Evolutionary conservation across 2,113 vertebrate species (phyloP).

Genomic region (Rhinolophus sinicus): DNA sequence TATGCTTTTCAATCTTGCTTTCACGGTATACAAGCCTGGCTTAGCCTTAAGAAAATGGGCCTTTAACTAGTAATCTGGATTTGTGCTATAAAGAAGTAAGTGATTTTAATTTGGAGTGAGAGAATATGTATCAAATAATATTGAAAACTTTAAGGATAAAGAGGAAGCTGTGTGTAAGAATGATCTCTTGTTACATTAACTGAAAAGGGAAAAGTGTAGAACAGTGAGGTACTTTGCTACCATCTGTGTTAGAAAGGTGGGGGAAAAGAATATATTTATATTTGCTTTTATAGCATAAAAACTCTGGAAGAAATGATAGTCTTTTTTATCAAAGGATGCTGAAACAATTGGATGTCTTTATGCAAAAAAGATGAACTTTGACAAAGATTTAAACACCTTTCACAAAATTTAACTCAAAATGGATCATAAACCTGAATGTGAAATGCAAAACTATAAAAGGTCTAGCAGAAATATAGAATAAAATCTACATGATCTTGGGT

Average conservation of each 20-base stretch:
- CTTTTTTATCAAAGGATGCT: background rate
- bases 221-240: background rate
- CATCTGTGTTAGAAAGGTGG: background rate
- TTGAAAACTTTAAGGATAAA: background rate
- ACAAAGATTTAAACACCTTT: background rate
- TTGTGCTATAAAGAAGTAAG: background rate
- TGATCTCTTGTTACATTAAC: background rate
- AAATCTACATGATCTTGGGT: background rate
- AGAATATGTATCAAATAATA: background rate
- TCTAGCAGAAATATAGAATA: background rate
- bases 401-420: background rate
- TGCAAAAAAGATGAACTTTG: conserved; percentile 24
- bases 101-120: conserved; percentile 23
- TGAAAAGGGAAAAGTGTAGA: background rate
- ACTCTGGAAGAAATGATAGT: background rate
- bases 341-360: background rate
- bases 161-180: background rate
- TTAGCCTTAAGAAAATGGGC: background rate
- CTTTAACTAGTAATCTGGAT: background rate
- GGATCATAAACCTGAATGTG: background rate
- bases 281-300: background rate
- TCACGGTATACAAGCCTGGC: background rate
- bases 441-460: background rate
- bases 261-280: background rate
- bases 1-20: background rate